Evolutionary conservation across 2,797 vertebrate genomes (phyloP), one percentile per base, ranked within the genome.

Genomic region (Apogon talboti): DNA sequence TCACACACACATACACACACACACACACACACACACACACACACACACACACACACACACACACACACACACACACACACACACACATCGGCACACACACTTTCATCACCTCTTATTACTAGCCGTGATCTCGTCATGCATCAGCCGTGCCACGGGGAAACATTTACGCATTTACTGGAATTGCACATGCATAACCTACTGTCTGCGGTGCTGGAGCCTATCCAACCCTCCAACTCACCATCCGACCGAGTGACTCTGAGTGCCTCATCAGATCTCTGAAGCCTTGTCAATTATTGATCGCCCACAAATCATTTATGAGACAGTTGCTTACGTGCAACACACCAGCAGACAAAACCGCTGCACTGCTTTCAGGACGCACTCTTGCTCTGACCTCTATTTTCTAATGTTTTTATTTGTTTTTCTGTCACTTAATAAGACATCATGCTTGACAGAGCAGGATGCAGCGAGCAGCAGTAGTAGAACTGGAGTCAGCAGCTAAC

Each of bases 291-390:
- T 91, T 81, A 91, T 92, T 90, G 56, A 91, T 55, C 1, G 6
- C 75, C 81, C 71, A 79, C 80, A 85, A 92, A 92, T 92, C 85
- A 89, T 92, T 91, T 76, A 90, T 91, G 63, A 90, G 82, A 69
- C 76, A 16, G 65, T 53, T 59, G 78, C 62, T 81, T 53, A 44
- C 15, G 11, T 2, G n/a, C 54, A 78, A 53, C 55, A 46, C 65
- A 28, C 12, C 47, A 37, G 30, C 44, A 30, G 64, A 43, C 50
- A 3, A 35, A 8, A 35, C 33, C 46, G 42, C 37, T 37, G 42
- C 78, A 38, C 58, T 41, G 71, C 62, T 73, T 8, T 30, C 37
- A 63, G 54, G 44, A 12, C 0, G 35, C 13, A 21, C 46, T 52
- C n/a, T 15, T 1, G 37, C 40, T 24, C 47, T 65, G 44, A 12